These are phyloP conservation scores for Drosophila athabasca DNA, from an alignment of 1,140 invertebrate genomes.

Conservation along the genomic window DNA sequence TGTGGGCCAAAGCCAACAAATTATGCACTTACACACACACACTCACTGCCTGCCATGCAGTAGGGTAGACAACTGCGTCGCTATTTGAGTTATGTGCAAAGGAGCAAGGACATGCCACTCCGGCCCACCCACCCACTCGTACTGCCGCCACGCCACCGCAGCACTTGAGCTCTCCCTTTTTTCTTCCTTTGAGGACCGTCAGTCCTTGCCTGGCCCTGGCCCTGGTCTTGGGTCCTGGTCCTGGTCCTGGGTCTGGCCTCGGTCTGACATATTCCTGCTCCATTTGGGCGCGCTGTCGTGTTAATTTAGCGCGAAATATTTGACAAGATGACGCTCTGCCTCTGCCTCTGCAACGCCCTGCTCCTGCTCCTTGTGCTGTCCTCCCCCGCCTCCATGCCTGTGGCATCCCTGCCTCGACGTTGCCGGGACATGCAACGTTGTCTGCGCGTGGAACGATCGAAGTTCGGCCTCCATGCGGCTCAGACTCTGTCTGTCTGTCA, in stretches of 20 bases:
- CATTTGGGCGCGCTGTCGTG: slow-evolving; percentile 79
- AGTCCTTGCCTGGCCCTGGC: slow-evolving; percentile 23
- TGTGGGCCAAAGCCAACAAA: slow-evolving; percentile 71
- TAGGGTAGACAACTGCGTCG: slow-evolving; percentile 24
- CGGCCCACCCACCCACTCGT: background rate
- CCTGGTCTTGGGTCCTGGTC: slow-evolving; percentile 4
- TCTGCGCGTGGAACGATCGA: slow-evolving; percentile 58
- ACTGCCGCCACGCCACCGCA: background rate
- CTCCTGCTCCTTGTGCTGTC: background rate
- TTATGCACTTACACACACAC: slow-evolving; percentile 71
- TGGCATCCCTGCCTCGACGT: slow-evolving; percentile 2
- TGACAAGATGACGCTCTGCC: slow-evolving; percentile 77
- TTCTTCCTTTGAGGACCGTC: slow-evolving; percentile 53
- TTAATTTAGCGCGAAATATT: slow-evolving; percentile 81
- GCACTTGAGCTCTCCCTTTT: slow-evolving; percentile 60
- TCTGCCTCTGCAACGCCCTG: slow-evolving; percentile 1
- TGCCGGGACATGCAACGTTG: slow-evolving; percentile 41
- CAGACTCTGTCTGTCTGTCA: background rate
- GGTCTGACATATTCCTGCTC: slow-evolving; percentile 74
- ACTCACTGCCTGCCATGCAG: slow-evolving; percentile 6
- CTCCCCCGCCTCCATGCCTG: slow-evolving; percentile 15
- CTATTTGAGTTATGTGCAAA: slow-evolving; percentile 71
- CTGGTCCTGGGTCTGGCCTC: slow-evolving; percentile 38
- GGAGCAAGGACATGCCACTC: slow-evolving; percentile 30
- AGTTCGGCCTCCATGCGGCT: slow-evolving; percentile 26